Evolutionary conservation across 2,113 vertebrate genomes (phyloP), one percentile per base, ranked within the genome.

Genomic region (Dicaeum eximium): DNA sequence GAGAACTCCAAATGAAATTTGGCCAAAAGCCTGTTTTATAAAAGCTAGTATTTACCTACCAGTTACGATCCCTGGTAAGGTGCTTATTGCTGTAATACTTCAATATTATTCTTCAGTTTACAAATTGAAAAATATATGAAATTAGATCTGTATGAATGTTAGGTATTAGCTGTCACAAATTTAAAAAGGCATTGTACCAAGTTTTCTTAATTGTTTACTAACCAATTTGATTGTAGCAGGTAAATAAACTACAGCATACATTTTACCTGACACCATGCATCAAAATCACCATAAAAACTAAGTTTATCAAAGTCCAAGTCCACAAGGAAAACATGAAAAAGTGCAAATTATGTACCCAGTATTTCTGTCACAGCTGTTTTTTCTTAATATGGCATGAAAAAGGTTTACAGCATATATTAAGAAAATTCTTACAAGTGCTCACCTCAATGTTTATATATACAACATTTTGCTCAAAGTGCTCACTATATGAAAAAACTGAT

Each of bases 281-380:
- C 96, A 97, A 98, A 97, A 97, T 97, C 94, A 96, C 95, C 95
- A 97, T 98, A 98, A 97, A 98, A 98, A 97, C 84, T 95, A 93
- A 82, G 95, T 97, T 98, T 98, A 98, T 98, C 98, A 98, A 98
- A 98, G 96, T 98, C 97, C 96, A 95, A 90, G 95, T 98, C 97
- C 92, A 95, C 92, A 92, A 97, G 79, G 69, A 98, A 97, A 98
- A 97, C 94, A 97, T 95, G 92, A 97, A 97, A 98, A 97, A 98
- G 96, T 97, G 97, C 97, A 98, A 98, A 98, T 96, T 97, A 97
- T 96, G 91, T 98, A 97, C 95, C 97, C 97, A 96, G 96, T 93
- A 97, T 96, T 96, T 96, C 92, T 95, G 91, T 96, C 92, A 97
- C 86, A 94, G 57, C 90, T 96, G 91, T 70, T 90, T 97, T 92